Evolutionary conservation across 2,888 invertebrate genomes (phyloP).

Genomic region (Athrips mouffetella): DNA sequence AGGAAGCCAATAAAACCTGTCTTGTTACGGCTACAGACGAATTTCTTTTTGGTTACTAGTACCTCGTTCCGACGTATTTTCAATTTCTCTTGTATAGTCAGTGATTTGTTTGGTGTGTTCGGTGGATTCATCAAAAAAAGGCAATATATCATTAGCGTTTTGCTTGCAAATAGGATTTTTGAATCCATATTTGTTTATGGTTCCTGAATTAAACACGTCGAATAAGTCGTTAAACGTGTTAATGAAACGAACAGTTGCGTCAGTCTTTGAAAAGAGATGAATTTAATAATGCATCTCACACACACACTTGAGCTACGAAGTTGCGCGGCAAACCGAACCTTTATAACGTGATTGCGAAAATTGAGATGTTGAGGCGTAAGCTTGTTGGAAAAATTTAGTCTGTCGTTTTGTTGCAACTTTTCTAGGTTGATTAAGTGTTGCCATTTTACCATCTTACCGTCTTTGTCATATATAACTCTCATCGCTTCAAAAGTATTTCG

Average conservation of each 20-base stretch:
- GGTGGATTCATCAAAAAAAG: background rate
- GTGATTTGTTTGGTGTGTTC: background rate
- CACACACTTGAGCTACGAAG: conserved; percentile 15
- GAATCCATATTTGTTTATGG: background rate
- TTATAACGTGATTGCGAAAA: conserved; percentile 23
- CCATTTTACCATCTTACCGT: conserved; percentile 23
- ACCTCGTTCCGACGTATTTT: background rate
- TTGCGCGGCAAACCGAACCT: conserved; percentile 16
- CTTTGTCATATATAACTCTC: conserved; percentile 19
- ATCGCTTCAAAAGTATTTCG: conserved; percentile 27
- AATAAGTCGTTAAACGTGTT: conserved; percentile 15
- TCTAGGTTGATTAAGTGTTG: conserved; percentile 23
- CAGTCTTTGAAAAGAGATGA: no score
- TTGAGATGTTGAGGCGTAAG: conserved; percentile 12
- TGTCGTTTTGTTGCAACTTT: conserved; percentile 21
- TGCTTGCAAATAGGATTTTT: conserved; percentile 11
- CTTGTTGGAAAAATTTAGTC: conserved; percentile 22
- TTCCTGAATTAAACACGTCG: conserved; percentile 15
- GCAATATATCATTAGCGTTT: background rate
- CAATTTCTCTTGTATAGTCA: background rate
- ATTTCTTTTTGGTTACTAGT: background rate
- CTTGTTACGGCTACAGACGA: conserved; percentile 8
- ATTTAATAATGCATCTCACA: no score
- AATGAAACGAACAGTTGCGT: conserved; percentile 4
- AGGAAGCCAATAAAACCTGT: conserved; percentile 24